Evolutionary conservation across 2,113 vertebrate genomes (phyloP).

Genomic region (Cacatua alba): DNA sequence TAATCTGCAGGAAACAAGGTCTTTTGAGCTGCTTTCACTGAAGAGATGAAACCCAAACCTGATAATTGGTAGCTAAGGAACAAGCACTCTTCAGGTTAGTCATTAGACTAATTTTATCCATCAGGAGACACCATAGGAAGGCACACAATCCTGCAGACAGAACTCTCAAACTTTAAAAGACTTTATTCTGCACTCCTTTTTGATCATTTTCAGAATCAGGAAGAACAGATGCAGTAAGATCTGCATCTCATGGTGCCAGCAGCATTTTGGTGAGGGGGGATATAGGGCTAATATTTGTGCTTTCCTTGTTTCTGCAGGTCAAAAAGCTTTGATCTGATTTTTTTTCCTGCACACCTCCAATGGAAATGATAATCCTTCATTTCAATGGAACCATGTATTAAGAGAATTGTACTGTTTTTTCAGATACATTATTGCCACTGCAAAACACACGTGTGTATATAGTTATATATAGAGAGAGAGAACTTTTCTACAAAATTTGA

Average conservation of each 20-base stretch:
- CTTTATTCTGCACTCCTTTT: neutral
- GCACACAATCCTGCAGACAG: neutral
- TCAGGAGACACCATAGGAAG: neutral
- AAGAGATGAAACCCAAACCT: neutral
- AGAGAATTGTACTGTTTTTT: neutral
- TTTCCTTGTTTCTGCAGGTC: neutral
- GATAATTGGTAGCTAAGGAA: neutral
- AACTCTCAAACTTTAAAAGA: neutral
- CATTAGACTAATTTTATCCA: neutral
- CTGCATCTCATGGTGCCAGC: fast-evolving
- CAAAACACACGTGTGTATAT: neutral
- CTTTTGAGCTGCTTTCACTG: neutral
- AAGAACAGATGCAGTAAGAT: neutral
- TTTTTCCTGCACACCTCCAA: neutral
- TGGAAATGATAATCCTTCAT: neutral
- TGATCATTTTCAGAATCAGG: neutral
- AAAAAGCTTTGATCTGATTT: neutral
- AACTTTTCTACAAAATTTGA: neutral
- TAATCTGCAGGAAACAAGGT: neutral
- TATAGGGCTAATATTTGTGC: neutral
- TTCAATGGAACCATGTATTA: neutral
- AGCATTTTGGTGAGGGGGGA: neutral
- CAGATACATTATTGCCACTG: neutral
- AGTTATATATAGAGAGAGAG: neutral
- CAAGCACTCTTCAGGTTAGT: neutral